phyloP scores from a whole-genome alignment of 2,888 invertebrate species.

The Diachrysia chrysitis region DNA sequence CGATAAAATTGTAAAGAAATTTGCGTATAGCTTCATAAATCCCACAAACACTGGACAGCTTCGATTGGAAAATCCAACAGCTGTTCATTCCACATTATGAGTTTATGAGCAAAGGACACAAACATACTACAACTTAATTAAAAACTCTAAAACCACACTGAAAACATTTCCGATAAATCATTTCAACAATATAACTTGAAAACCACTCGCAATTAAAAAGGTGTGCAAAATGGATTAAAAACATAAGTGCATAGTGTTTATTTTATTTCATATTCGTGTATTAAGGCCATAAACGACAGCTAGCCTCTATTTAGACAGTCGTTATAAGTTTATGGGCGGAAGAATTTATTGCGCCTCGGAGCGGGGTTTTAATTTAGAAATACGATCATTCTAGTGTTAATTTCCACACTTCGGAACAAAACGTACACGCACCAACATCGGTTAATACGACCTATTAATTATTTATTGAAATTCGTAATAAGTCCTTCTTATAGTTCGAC shows the following conservation, averaged over 20 bases:
- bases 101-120: background rate
- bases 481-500: constrained; percentile 29
- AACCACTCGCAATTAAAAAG: constrained; percentile 46
- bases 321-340: constrained; percentile 84
- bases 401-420: constrained; percentile 76
- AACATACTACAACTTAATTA: background rate
- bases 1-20: constrained; percentile 2
- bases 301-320: constrained; percentile 87
- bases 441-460: constrained; percentile 50
- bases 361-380: constrained; percentile 85
- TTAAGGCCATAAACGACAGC: constrained; percentile 82
- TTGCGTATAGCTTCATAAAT: background rate
- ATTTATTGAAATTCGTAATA: constrained; percentile 55
- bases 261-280: constrained; percentile 76
- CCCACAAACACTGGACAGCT: background rate
- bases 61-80: background rate
- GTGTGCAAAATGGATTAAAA: constrained; percentile 68
- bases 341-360: constrained; percentile 82
- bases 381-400: constrained; percentile 83
- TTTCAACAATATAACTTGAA: constrained; percentile 19
- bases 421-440: constrained; percentile 37
- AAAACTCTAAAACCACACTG: background rate
- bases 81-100: background rate
- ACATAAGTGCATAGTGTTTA: constrained; percentile 65
- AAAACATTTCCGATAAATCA: constrained; percentile 21